A percentile compares a stretch with the other conserved stretches of the same genome.
Evolutionary conservation across 2,113 vertebrate species (phyloP).

Genomic region (Menura novaehollandiae): DNA sequence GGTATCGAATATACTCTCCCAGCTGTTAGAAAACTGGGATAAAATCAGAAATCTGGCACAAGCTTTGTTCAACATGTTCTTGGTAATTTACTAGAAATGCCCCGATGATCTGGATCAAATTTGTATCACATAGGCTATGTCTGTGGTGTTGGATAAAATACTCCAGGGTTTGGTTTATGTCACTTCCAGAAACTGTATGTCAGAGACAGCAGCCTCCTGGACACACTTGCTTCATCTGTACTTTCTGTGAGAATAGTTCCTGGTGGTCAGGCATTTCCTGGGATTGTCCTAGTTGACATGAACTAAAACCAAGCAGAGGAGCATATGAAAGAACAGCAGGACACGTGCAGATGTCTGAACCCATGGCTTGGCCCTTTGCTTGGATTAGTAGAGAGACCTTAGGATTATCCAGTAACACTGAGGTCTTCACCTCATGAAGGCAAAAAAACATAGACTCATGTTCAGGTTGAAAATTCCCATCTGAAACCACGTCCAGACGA

Average conservation of each 20-base stretch:
- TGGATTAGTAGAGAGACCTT: neutral
- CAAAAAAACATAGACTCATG: neutral
- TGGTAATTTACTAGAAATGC: neutral
- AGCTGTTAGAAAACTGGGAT: neutral
- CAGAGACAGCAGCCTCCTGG: neutral
- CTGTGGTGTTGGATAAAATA: neutral
- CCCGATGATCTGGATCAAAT: neutral
- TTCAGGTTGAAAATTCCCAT: neutral
- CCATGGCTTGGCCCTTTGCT: neutral
- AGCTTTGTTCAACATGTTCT: neutral
- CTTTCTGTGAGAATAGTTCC: neutral
- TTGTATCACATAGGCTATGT: neutral
- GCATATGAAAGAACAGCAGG: neutral
- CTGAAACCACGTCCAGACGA: neutral
- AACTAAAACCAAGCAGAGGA: neutral
- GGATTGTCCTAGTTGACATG: neutral
- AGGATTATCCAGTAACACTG: too few relatives aligned
- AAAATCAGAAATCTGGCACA: neutral
- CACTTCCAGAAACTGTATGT: neutral
- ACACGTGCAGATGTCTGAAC: accelerated
- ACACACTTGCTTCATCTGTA: neutral
- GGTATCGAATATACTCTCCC: neutral
- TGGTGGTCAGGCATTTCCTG: neutral
- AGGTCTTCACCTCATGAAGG: neutral
- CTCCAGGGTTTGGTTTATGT: neutral